Percentiles rank a stretch among this genome's conserved stretches.
phyloP scores from a whole-genome alignment of 2,113 vertebrate genomes.

The Myiozetetes cayanensis region DNA sequence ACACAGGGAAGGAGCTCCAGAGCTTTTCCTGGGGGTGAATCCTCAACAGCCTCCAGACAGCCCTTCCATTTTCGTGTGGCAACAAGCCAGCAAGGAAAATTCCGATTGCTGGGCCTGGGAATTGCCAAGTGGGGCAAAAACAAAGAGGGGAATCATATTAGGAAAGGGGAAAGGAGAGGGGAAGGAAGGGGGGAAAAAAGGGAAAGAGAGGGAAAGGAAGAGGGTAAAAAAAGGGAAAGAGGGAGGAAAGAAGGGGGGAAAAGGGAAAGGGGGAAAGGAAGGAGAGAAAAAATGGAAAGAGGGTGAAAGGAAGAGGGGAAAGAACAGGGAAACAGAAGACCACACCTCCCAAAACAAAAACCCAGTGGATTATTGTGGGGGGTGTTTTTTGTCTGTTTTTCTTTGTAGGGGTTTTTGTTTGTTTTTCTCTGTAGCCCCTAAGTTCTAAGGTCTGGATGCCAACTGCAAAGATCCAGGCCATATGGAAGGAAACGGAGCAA shows the following conservation, averaged over 20 bases:
- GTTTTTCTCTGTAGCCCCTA: background rate
- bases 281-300: no score
- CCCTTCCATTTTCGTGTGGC: background rate
- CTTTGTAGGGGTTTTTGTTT: background rate
- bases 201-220: background rate
- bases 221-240: background rate
- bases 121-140: background rate
- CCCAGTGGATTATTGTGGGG: background rate
- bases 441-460: background rate
- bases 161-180: no score
- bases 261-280: background rate
- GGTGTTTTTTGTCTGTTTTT: background rate
- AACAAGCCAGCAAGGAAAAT: background rate
- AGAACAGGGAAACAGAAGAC: accelerated
- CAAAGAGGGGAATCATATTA: background rate
- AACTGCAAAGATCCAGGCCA: background rate
- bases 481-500: background rate
- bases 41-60: background rate
- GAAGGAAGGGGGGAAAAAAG: no score
- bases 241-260: background rate
- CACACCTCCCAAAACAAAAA: background rate
- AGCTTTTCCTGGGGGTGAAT: background rate
- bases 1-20: background rate
- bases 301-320: no score
- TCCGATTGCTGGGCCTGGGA: background rate